A percentile compares a stretch with the other conserved stretches of the same genome.
Evolutionary conservation across 2,113 vertebrate species (phyloP).

Genomic region (Gallinago paraguaiae): DNA sequence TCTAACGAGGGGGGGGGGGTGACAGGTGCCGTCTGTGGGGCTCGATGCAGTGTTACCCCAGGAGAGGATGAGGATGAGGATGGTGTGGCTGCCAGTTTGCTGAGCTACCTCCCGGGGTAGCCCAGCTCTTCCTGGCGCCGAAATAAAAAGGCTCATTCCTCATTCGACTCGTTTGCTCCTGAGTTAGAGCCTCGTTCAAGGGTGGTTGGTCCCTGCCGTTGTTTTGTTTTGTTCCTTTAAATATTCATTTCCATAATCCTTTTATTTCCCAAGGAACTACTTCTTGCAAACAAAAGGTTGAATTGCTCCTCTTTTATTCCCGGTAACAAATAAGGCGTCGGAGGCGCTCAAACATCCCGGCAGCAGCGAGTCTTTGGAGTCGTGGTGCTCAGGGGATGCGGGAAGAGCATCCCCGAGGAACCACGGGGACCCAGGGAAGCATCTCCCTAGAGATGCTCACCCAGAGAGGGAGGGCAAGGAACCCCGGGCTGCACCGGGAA

Average conservation of each 20-base stretch:
- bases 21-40: accelerated
- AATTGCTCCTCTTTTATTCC: slow-evolving; percentile 43
- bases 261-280: slow-evolving; percentile 55
- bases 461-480: not conserved
- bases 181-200: slow-evolving; percentile 47
- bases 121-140: accelerated
- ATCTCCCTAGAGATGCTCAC: not conserved
- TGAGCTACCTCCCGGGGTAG: not conserved
- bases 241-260: slow-evolving; percentile 64
- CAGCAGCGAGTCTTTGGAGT: not conserved
- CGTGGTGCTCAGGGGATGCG: not conserved
- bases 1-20: no score
- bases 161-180: slow-evolving; percentile 24
- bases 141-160: slow-evolving; percentile 6
- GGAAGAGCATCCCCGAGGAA: not conserved
- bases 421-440: not conserved
- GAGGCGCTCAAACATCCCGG: not conserved
- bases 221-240: slow-evolving; percentile 61
- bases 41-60: not conserved
- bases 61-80: not conserved
- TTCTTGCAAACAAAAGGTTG: slow-evolving; percentile 46
- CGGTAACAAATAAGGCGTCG: slow-evolving; percentile 37
- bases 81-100: accelerated
- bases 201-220: slow-evolving; percentile 42
- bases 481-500: accelerated